These are phyloP conservation scores for Saccostrea echinata DNA, from an alignment of 1,140 invertebrate species.

Conservation along the genomic window DNA sequence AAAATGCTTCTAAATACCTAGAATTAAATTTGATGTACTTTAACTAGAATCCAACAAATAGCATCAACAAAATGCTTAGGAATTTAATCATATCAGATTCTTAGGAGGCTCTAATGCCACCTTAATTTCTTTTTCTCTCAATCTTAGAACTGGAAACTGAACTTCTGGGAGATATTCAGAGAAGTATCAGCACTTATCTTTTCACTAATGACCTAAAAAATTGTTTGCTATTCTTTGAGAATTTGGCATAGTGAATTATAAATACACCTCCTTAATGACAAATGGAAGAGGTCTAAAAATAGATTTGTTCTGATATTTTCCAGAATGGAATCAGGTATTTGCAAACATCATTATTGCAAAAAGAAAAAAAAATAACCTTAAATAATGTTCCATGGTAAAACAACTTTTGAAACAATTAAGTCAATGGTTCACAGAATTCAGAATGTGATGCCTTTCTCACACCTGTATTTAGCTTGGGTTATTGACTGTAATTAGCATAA, in stretches of 20 bases:
- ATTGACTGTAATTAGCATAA: too few species aligned
- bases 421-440: not conserved
- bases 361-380: not conserved
- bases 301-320: not conserved
- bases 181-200: not conserved
- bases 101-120: not conserved
- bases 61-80: too few species aligned
- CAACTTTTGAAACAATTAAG: not conserved
- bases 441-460: not conserved
- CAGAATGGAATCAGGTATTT: not conserved
- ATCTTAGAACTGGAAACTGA: not conserved
- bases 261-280: not conserved
- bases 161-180: not conserved
- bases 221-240: not conserved
- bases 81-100: too few species aligned
- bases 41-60: too few species aligned
- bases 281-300: not conserved
- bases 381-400: too few species aligned
- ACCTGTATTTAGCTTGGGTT: not conserved
- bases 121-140: not conserved
- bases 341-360: slow-evolving; percentile 4
- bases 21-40: too few species aligned
- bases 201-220: slow-evolving; percentile 25
- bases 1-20: too few species aligned
- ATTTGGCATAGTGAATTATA: not conserved